A percentile compares a stretch with the other conserved stretches of the same genome.
Conservation (phyloP, 2,113 vertebrate genomes). For the Laticauda laticaudata region DNA sequence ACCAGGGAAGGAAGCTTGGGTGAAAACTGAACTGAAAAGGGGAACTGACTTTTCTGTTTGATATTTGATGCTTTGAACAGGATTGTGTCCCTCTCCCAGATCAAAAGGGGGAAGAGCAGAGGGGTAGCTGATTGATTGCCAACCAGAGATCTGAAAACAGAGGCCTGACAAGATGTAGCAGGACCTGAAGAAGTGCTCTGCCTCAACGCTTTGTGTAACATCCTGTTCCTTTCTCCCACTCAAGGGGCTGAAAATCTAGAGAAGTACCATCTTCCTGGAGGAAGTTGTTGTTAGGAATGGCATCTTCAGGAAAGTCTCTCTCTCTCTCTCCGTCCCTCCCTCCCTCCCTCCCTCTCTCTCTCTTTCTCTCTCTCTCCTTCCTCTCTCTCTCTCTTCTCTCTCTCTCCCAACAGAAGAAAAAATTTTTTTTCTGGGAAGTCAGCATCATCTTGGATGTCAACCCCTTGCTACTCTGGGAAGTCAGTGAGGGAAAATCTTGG, state of each 20-base stretch:
- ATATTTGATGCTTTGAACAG: background rate
- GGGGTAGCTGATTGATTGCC: background rate
- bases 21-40: background rate
- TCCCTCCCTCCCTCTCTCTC: background rate
- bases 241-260: background rate
- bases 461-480: background rate
- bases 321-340: background rate
- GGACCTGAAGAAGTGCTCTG: background rate
- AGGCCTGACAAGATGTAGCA: background rate
- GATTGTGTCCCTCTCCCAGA: background rate
- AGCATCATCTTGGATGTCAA: background rate
- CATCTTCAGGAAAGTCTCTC: background rate
- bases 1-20: background rate
- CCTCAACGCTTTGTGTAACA: background rate
- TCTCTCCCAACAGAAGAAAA: background rate
- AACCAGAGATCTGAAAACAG: background rate
- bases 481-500: background rate
- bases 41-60: background rate
- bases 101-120: background rate
- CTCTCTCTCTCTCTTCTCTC: no score
- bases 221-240: background rate
- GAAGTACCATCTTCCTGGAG: background rate
- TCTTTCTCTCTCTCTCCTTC: no score
- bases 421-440: background rate
- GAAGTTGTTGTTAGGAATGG: background rate